Conservation (phyloP, 2,888 invertebrate genomes). For the Pediacus dermestoides region DNA sequence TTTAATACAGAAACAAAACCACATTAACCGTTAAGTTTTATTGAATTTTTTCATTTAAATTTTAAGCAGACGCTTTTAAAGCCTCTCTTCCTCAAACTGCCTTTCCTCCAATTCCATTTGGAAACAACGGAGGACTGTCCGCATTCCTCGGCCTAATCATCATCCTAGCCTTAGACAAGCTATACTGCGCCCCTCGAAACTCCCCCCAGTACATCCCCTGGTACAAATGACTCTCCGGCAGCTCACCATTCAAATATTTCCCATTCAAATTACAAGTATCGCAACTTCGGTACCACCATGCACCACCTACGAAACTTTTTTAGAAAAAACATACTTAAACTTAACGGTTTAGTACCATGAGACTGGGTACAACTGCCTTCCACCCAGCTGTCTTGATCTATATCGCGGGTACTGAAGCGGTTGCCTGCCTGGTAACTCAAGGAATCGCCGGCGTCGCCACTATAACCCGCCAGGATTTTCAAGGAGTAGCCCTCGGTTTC, state of each 20-base stretch:
- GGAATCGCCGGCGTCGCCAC: conserved; percentile 62
- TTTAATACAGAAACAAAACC: too few relatives aligned
- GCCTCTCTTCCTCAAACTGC: too few relatives aligned
- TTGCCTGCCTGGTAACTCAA: conserved; percentile 67
- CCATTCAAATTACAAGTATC: conserved; percentile 70
- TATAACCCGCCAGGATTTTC: conserved; percentile 61
- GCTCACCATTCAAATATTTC: conserved; percentile 53
- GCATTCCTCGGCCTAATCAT: conserved; percentile 58
- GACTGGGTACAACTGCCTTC: conserved; percentile 66
- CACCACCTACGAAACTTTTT: conserved; percentile 56
- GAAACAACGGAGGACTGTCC: conserved; percentile 16
- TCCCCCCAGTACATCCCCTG: conserved; percentile 70
- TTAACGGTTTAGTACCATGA: too few relatives aligned
- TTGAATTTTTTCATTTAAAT: too few relatives aligned
- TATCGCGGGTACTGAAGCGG: conserved; percentile 66
- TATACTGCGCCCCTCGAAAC: conserved; percentile 62
- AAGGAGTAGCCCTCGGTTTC: conserved; percentile 64
- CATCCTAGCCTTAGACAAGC: conserved; percentile 61
- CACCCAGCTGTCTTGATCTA: conserved; percentile 66
- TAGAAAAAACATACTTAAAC: too few relatives aligned
- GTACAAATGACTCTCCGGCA: conserved; percentile 54
- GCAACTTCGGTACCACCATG: conserved; percentile 73
- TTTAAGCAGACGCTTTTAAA: too few relatives aligned
- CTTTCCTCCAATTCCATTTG: conserved; percentile 11
- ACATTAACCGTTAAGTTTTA: too few relatives aligned